Conservation (phyloP, 2,113 vertebrate genomes). For the Poeciliopsis turrubarensis region DNA sequence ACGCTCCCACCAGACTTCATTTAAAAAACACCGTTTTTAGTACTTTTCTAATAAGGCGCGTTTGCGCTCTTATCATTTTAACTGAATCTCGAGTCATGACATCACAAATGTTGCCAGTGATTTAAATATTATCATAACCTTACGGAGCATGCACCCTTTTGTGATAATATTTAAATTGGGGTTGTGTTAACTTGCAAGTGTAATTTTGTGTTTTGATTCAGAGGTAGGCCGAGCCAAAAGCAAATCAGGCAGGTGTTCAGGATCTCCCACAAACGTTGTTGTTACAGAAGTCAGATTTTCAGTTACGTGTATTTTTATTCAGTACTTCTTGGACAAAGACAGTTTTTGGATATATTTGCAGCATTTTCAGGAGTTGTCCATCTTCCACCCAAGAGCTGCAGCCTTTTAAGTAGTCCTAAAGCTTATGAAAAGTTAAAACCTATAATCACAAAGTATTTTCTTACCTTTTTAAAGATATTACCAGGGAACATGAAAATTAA, state of each 20-base stretch:
- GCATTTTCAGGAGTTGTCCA: not conserved
- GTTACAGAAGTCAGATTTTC: not conserved
- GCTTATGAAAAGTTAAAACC: not conserved
- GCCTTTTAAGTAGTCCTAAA: not conserved
- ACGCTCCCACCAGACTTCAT: not conserved
- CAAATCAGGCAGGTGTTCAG: not conserved
- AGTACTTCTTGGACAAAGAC: not conserved
- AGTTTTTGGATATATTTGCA: not conserved
- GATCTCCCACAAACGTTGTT: not conserved
- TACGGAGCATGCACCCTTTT: not conserved
- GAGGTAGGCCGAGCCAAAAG: not conserved
- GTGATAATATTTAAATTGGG: not conserved
- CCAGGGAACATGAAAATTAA: not conserved
- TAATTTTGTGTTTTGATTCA: not conserved
- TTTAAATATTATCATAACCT: not conserved
- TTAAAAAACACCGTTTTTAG: constrained; percentile 5
- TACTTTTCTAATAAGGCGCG: not conserved
- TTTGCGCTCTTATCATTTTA: not conserved
- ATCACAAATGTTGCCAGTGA: too few species aligned
- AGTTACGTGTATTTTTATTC: too few species aligned
- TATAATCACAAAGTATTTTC: too few species aligned
- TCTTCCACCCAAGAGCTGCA: not conserved
- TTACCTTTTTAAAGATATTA: too few species aligned
- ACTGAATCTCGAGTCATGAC: not conserved
- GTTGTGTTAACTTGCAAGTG: not conserved